Conservation (phyloP, 2,888 invertebrate genomes). For the Bembecia ichneumoniformis region DNA sequence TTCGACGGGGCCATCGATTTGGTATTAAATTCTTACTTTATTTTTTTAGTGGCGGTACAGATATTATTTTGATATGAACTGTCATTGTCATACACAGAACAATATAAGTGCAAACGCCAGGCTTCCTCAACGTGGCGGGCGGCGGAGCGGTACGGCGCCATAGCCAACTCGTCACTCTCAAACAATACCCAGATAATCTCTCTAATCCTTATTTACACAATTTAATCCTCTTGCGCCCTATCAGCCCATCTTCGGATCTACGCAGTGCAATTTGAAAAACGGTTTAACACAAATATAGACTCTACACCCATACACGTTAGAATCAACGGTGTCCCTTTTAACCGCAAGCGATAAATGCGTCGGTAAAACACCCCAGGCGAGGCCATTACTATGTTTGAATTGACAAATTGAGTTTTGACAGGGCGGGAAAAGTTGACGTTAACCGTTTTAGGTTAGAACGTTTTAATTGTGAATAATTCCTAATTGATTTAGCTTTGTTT, state of each 20-base stretch:
- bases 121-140: no score
- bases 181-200: conserved; percentile 61
- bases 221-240: conserved; percentile 51
- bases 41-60: no score
- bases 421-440: conserved; percentile 50
- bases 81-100: conserved; percentile 37
- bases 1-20: no score
- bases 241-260: conserved; percentile 21
- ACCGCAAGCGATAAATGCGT: conserved; percentile 14
- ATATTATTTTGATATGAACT: no score
- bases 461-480: conserved; percentile 37
- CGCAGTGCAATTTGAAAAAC: conserved; percentile 13
- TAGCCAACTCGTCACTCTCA: conserved; percentile 43
- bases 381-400: conserved; percentile 60
- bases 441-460: conserved; percentile 35
- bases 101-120: conserved; percentile 20
- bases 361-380: conserved; percentile 32
- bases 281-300: conserved; percentile 34
- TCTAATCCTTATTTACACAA: conserved; percentile 70
- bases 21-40: no score
- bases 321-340: conserved; percentile 20
- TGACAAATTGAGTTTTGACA: conserved; percentile 71
- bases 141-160: conserved; percentile 26
- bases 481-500: conserved; percentile 29
- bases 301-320: conserved; percentile 34